Percentiles rank a stretch among this genome's conserved stretches.
Conservation (phyloP, 2,113 vertebrate species). For the Eurypyga helias region DNA sequence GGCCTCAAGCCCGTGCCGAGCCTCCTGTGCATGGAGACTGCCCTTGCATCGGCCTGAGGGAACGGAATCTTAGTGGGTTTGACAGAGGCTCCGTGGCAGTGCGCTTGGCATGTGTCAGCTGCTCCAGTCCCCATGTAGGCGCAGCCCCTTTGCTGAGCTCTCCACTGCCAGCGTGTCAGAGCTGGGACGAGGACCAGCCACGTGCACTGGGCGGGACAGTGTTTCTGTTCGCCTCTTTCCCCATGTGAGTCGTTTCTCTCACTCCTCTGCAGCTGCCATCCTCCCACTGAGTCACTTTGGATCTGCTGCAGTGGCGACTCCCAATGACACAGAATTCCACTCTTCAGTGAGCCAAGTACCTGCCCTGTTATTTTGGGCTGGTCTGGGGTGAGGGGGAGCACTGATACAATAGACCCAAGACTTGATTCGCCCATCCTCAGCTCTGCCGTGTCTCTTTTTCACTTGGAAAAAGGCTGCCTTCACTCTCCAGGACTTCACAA, state of each 20-base stretch:
- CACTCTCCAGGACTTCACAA: background rate
- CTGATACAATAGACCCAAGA: background rate
- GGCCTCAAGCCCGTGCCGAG: background rate
- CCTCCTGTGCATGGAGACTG: background rate
- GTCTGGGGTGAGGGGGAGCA: background rate
- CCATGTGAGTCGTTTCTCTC: background rate
- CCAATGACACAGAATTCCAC: background rate
- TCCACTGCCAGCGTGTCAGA: background rate
- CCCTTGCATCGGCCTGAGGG: background rate
- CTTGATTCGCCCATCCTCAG: background rate
- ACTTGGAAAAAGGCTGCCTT: background rate
- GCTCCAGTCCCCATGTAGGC: fast-evolving
- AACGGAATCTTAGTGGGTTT: background rate
- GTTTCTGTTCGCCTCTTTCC: background rate
- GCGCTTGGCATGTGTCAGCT: background rate
- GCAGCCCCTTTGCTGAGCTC: background rate
- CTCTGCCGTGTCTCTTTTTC: background rate
- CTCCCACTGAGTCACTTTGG: background rate
- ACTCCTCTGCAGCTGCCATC: background rate
- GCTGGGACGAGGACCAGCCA: background rate
- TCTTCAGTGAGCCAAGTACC: background rate
- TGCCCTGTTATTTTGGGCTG: background rate
- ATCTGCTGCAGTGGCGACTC: background rate
- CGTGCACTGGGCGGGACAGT: background rate
- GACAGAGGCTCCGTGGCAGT: fast-evolving